phyloP scores from a whole-genome alignment of 2,113 vertebrate species.

The Holacanthus passer region DNA sequence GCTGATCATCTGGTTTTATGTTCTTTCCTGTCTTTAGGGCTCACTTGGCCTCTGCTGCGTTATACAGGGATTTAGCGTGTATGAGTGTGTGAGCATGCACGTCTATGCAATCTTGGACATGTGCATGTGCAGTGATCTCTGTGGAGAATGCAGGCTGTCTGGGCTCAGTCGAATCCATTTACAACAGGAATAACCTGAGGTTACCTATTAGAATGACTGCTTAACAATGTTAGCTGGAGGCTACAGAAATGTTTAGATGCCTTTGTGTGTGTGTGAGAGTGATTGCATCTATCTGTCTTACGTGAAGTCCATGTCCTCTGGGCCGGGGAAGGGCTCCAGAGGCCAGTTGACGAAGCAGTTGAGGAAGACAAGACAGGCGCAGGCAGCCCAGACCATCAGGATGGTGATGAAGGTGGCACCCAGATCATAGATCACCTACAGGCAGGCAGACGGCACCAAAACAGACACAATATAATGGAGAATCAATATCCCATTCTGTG shows the following conservation, averaged over 20 bases:
- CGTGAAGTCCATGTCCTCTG: slow-evolving; percentile 99
- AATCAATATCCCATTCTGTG: slow-evolving; percentile 27
- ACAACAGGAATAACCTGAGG: slow-evolving; percentile 15
- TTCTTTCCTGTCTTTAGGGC: slow-evolving; percentile 56
- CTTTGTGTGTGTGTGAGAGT: not conserved
- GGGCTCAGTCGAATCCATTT: slow-evolving; percentile 34
- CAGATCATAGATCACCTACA: slow-evolving; percentile 95
- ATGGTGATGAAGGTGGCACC: slow-evolving; percentile 93
- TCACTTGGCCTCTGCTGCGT: slow-evolving; percentile 20
- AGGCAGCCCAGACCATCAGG: slow-evolving; percentile 93
- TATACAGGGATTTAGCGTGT: slow-evolving; percentile 44
- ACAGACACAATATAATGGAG: slow-evolving; percentile 12
- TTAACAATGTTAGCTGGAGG: slow-evolving; percentile 24
- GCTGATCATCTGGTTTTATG: slow-evolving; percentile 40
- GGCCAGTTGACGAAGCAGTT: slow-evolving; percentile 99
- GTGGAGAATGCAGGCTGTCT: slow-evolving; percentile 25
- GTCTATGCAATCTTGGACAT: not conserved
- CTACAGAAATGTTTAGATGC: not conserved
- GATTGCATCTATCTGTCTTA: slow-evolving; percentile 79
- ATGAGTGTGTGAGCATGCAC: not conserved
- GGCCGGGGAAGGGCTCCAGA: slow-evolving; percentile 96
- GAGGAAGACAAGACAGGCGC: slow-evolving; percentile 94
- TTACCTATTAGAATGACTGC: not conserved
- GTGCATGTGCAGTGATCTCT: slow-evolving; percentile 32
- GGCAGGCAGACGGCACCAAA: slow-evolving; percentile 71